Conservation (phyloP, 2,888 invertebrate species). For the Pseudanteris insignis region DNA sequence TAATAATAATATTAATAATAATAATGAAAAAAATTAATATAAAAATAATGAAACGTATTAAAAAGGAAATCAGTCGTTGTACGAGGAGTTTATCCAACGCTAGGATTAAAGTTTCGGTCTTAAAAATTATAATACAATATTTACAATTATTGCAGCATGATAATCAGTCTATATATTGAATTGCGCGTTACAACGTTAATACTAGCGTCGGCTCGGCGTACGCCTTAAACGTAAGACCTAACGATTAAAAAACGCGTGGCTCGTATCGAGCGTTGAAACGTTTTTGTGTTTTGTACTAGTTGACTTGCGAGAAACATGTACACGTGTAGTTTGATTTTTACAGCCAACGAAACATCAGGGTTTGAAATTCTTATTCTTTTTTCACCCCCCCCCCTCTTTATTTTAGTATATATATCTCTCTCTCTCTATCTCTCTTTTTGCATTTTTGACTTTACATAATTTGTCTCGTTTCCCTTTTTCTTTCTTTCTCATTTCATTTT, state of each 20-base stretch:
- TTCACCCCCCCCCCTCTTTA: too few species aligned
- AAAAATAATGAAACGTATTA: background rate
- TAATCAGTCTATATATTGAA: conserved; percentile 22
- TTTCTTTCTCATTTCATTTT: background rate
- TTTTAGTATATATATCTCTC: too few species aligned
- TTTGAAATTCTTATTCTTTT: too few species aligned
- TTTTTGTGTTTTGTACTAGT: conserved; percentile 26
- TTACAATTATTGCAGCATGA: conserved; percentile 27
- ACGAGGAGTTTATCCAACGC: conserved; percentile 18
- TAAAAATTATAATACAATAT: conserved; percentile 13
- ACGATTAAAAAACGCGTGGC: conserved; percentile 6
- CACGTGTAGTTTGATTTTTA: background rate
- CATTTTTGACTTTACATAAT: too few species aligned
- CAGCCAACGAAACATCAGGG: too few species aligned
- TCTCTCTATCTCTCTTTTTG: too few species aligned
- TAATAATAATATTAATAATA: too few species aligned
- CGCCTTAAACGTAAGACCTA: conserved; percentile 23
- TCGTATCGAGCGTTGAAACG: background rate
- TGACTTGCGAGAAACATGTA: conserved; percentile 34
- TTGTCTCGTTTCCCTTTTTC: background rate
- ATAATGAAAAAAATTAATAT: too few species aligned
- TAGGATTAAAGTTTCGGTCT: conserved; percentile 32
- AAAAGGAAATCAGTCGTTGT: conserved; percentile 22
- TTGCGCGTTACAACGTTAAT: conserved; percentile 18
- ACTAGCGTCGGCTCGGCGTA: conserved; percentile 23